Evolutionary conservation across 1,140 invertebrate species (phyloP).

Genomic region (Rhopalosiphum maidis): DNA sequence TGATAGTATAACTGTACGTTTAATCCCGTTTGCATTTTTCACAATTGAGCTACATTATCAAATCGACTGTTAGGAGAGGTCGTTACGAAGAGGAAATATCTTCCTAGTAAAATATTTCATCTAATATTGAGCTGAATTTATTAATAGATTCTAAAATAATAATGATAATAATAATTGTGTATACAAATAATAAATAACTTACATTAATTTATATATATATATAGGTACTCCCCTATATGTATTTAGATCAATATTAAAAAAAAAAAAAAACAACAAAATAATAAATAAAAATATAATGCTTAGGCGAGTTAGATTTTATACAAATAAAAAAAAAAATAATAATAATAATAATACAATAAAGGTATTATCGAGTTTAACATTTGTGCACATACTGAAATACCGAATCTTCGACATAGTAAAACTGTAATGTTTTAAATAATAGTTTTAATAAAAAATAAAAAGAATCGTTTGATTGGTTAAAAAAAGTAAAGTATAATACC

Average conservation of each 20-base stretch:
- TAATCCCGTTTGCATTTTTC: background rate
- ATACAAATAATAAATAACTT: slow-evolving; percentile 46
- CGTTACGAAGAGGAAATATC: background rate
- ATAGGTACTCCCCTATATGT: background rate
- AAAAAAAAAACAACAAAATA: slow-evolving; percentile 49
- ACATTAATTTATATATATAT: background rate
- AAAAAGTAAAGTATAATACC: background rate
- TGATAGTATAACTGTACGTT: too few species aligned
- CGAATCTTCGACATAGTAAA: background rate
- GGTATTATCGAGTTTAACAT: slow-evolving; percentile 4
- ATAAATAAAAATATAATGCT: slow-evolving; percentile 38
- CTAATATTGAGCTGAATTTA: slow-evolving; percentile 49
- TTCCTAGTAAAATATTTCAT: background rate
- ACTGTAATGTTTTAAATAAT: background rate
- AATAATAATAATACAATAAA: slow-evolving; percentile 32
- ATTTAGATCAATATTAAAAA: slow-evolving; percentile 47
- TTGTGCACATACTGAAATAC: background rate
- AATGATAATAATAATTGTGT: slow-evolving; percentile 39
- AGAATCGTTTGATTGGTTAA: background rate
- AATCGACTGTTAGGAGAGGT: background rate
- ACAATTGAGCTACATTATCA: background rate
- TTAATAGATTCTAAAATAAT: slow-evolving; percentile 53
- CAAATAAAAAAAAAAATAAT: slow-evolving; percentile 24
- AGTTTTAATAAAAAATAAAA: background rate
- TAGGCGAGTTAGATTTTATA: slow-evolving; percentile 12